phyloP scores from a whole-genome alignment of 2,797 vertebrate genomes.

The Dallia pectoralis region DNA sequence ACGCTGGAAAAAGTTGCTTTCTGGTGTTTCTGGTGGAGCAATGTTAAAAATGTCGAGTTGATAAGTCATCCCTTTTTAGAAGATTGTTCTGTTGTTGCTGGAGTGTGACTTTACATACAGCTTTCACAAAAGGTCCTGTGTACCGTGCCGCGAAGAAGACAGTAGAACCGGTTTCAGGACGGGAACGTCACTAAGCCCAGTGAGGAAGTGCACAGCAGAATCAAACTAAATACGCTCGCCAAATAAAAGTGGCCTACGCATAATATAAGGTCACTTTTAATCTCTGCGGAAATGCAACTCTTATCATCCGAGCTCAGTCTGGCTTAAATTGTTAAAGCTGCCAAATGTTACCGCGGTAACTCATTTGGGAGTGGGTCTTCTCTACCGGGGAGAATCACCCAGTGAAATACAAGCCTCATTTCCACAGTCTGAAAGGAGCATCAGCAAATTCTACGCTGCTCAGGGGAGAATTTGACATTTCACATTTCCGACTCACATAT shows the following conservation, averaged over 20 bases:
- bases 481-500: slow-evolving; percentile 24
- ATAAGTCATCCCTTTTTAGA: background rate
- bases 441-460: slow-evolving; percentile 13
- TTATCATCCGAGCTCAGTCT: slow-evolving; percentile 8
- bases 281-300: slow-evolving; percentile 22
- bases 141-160: background rate
- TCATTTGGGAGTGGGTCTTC: background rate
- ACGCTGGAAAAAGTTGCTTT: too few species aligned
- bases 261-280: slow-evolving; percentile 9
- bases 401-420: slow-evolving; percentile 8
- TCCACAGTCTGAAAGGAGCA: slow-evolving; percentile 4
- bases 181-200: background rate
- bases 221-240: slow-evolving; percentile 24
- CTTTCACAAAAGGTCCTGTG: background rate
- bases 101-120: slow-evolving; percentile 14
- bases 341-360: slow-evolving; percentile 1
- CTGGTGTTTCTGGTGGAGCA: too few species aligned
- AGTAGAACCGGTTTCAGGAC: background rate
- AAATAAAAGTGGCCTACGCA: background rate
- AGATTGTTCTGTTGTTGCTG: slow-evolving; percentile 9
- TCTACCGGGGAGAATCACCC: slow-evolving; percentile 1
- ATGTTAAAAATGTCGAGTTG: too few species aligned
- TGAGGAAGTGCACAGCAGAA: slow-evolving; percentile 6
- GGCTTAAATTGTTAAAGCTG: background rate
- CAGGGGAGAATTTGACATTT: slow-evolving; percentile 28